These are phyloP conservation scores for Peromyscus attwateri DNA, from an alignment of 2,797 vertebrate genomes.

Conservation along the genomic window DNA sequence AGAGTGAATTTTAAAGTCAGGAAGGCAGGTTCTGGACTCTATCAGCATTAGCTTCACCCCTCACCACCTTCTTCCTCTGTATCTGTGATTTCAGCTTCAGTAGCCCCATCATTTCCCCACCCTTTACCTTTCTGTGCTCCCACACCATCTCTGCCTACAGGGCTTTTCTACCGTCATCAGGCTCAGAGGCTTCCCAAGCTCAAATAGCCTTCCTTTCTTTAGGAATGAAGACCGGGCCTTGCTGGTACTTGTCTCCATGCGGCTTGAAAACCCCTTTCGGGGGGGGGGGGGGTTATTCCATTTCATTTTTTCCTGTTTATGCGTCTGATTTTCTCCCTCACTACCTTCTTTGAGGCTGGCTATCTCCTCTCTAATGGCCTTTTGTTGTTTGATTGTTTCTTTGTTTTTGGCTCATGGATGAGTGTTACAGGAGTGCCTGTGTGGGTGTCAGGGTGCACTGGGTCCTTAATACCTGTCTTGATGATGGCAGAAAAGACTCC, in stretches of 20 bases:
- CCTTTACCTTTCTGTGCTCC: not conserved
- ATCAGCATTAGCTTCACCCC: too few relatives aligned
- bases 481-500: not conserved
- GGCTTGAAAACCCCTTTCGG: not conserved
- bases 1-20: not conserved
- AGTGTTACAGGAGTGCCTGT: not conserved
- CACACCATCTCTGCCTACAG: not conserved
- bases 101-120: not conserved
- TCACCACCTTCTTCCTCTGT: not conserved
- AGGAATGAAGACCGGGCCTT: not conserved
- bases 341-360: not conserved
- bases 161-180: not conserved
- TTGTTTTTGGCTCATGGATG: not conserved
- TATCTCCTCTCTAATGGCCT: not conserved
- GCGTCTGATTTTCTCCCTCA: not conserved
- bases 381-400: fast-evolving
- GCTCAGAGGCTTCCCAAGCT: not conserved
- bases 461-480: not conserved
- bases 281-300: not conserved
- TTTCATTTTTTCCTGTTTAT: not conserved
- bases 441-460: not conserved
- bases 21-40: not conserved
- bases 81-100: not conserved
- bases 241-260: not conserved
- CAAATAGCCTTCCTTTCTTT: not conserved